These are phyloP conservation scores for Enteromius mattozi DNA, from an alignment of 2,797 vertebrate genomes.

Conservation along the genomic window DNA sequence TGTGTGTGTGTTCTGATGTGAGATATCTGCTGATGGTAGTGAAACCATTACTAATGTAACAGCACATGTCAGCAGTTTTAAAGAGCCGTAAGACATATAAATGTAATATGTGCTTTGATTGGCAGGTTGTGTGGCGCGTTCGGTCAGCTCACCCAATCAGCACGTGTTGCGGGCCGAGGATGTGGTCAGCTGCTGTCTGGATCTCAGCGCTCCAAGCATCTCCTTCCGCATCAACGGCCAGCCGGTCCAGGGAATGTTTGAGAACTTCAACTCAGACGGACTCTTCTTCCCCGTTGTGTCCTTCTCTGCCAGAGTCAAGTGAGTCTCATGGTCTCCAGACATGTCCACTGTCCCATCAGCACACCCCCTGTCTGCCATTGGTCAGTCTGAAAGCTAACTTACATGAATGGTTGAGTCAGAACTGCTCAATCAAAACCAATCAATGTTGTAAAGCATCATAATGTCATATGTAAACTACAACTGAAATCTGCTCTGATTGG, in stretches of 20 bases:
- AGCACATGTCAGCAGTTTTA: background rate
- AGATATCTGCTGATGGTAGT: background rate
- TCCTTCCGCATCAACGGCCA: conserved; percentile 97
- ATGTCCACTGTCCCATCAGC: background rate
- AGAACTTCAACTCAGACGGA: conserved; percentile 95
- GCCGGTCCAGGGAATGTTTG: conserved; percentile 97
- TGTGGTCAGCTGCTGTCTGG: conserved; percentile 95
- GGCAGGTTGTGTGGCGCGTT: conserved; percentile 88
- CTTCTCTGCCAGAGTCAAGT: conserved; percentile 96
- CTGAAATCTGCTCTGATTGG: background rate
- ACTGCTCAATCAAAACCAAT: background rate
- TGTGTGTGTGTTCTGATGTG: conserved; percentile 7
- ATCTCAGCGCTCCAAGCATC: conserved; percentile 94
- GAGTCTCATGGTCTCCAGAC: conserved; percentile 67
- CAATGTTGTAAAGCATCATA: background rate
- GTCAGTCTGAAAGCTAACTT: background rate
- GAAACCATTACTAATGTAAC: background rate
- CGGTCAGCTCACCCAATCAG: conserved; percentile 92
- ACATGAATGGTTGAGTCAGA: background rate
- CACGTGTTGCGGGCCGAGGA: conserved; percentile 89
- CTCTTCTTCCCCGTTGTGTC: conserved; percentile 95
- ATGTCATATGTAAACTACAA: background rate
- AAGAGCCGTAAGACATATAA: background rate
- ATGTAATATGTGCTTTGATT: background rate
- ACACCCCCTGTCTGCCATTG: background rate